phyloP scores from a whole-genome alignment of 92 coral and sea anemone genomes.

The Scolanthus callimorphus region DNA sequence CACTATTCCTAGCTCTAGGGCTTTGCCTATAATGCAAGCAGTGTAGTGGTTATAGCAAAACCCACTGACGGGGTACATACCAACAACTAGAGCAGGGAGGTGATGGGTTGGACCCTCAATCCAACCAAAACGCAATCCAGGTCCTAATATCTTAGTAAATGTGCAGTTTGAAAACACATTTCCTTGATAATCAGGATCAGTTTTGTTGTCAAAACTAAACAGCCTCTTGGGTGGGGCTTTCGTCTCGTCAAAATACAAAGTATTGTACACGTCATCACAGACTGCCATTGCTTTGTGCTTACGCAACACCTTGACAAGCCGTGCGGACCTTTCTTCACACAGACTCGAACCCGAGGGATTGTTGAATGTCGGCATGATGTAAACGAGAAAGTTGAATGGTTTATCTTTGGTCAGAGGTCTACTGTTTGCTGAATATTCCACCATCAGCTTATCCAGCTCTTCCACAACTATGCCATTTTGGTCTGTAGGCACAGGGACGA shows the following conservation, averaged over 20 bases:
- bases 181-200: conserved; percentile 83
- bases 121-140: conserved; percentile 95
- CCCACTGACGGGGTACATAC: conserved; percentile 55
- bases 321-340: conserved; percentile 53
- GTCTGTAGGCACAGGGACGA: conserved; percentile 63
- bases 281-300: conserved; percentile 74
- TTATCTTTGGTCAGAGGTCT: conserved; percentile 32
- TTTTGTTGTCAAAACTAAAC: conserved; percentile 64
- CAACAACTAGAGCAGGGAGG: conserved; percentile 11
- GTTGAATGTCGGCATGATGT: conserved; percentile 83
- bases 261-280: conserved; percentile 84
- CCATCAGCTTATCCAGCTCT: conserved; percentile 65
- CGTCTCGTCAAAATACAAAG: conserved; percentile 6
- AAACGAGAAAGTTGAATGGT: conserved; percentile 71
- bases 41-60: conserved; percentile 85
- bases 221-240: conserved; percentile 50
- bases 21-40: conserved; percentile 76
- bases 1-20: conserved; percentile 64
- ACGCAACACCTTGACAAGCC: conserved; percentile 69
- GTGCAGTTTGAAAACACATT: conserved; percentile 88
- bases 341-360: conserved; percentile 74
- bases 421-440: conserved; percentile 41
- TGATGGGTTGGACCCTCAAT: conserved; percentile 69
- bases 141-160: conserved; percentile 80
- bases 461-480: conserved; percentile 70